Evolutionary conservation across 2,797 vertebrate species (phyloP), one percentile per base, ranked within the genome.

Genomic region (Sandelia bainsii): DNA sequence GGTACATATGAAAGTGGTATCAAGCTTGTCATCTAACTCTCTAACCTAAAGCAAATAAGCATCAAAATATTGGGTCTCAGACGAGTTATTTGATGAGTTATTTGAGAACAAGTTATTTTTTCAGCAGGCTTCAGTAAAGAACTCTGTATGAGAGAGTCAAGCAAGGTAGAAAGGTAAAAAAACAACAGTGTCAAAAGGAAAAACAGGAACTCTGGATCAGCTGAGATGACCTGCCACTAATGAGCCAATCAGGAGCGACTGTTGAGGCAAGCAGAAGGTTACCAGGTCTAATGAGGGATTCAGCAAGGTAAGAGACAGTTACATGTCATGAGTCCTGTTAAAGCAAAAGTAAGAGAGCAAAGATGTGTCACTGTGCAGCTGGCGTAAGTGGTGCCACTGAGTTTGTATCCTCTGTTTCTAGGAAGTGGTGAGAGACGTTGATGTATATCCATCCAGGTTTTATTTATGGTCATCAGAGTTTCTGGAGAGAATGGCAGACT

Each of bases 401-500:
- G 16, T 25, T 46, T 71, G 8, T 42, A 25, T 59, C 27, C 7
- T 17, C 22, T 29, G 63, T 58, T 62, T 74, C 16, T 22, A 8
- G 20, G 32, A 63, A 52, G 23, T 13, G 45, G 9, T 9, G 20
- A 37, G 51, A 59, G 32, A 34, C 9, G 8, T 8, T 29, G 51
- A 23, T 82, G 49, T 58, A 87, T 40, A 32, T 48, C 58, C 32
- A 44, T 71, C 46, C 27, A 29, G 51, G 39, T 46, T 69, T 53
- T 68, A 85, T 88, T 86, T 69, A 76, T 40, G 54, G 50, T 5
- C 6, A 40, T 65, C 20, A 34, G 62, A 61, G 51, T 9, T 52
- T 49, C 69, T 34, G 50, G 58, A 29, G 52, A 48, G 34, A 46
- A 46, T 60, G 51, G 58, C 1, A 1, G 62, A 44, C 37, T 25